Evolutionary conservation across 2,797 vertebrate species (phyloP).

Genomic region (Typhlichthys subterraneus): DNA sequence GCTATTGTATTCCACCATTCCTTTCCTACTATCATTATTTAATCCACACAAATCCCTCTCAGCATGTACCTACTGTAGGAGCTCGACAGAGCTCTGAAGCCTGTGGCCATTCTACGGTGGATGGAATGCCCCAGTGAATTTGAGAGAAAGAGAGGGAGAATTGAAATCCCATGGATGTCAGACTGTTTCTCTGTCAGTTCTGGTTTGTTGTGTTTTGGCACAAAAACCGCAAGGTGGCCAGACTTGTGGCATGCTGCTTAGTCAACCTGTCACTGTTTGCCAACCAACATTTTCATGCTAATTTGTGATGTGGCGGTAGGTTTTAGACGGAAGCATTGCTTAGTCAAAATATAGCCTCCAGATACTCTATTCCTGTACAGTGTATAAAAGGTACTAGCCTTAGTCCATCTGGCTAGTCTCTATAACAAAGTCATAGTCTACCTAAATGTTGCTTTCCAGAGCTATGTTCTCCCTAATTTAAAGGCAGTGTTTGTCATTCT

Average conservation of each 20-base stretch:
- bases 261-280: slow-evolving; percentile 55
- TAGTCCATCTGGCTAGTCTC: neutral
- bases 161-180: slow-evolving; percentile 54
- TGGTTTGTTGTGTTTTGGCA: slow-evolving; percentile 50
- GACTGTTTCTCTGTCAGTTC: slow-evolving; percentile 63
- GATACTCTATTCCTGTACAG: slow-evolving; percentile 10
- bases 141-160: slow-evolving; percentile 16
- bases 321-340: slow-evolving; percentile 38
- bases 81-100: neutral
- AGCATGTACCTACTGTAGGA: neutral
- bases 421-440: too few species aligned
- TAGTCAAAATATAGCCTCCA: slow-evolving; percentile 22
- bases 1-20: too few species aligned
- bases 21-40: too few species aligned
- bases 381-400: slow-evolving; percentile 4
- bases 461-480: too few species aligned
- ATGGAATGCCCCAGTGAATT: slow-evolving; percentile 28
- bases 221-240: slow-evolving; percentile 31
- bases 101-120: slow-evolving; percentile 26
- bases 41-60: too few species aligned
- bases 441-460: too few species aligned
- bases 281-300: slow-evolving; percentile 54
- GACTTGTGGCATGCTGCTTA: slow-evolving; percentile 62
- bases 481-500: too few species aligned
- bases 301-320: slow-evolving; percentile 50